Conservation (phyloP, 1,140 invertebrate genomes). For the Campoletis sonorensis region DNA sequence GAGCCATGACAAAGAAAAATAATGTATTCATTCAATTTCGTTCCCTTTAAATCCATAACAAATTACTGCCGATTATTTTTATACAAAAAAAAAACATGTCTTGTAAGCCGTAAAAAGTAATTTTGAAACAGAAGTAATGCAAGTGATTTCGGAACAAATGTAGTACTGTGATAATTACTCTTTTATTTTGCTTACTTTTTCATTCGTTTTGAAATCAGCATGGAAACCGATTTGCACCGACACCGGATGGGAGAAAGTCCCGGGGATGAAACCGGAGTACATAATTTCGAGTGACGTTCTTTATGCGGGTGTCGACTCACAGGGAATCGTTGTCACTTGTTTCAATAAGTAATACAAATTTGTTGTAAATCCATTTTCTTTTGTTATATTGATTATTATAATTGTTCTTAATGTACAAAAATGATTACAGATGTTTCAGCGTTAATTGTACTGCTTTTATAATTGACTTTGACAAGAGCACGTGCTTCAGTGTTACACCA, state of each 20-base stretch:
- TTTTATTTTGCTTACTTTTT: neutral
- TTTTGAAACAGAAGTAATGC: neutral
- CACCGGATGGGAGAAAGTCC: slow-evolving; percentile 68
- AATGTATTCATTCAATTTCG: too few relatives aligned
- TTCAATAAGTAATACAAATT: slow-evolving; percentile 63
- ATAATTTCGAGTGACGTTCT: slow-evolving; percentile 53
- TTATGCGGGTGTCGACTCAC: slow-evolving; percentile 60
- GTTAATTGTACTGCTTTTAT: slow-evolving; percentile 68
- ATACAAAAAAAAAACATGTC: too few relatives aligned
- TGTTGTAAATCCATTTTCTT: neutral
- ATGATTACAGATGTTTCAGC: slow-evolving; percentile 61
- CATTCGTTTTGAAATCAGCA: slow-evolving; percentile 51
- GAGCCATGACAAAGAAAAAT: too few relatives aligned
- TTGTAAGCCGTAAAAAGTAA: neutral
- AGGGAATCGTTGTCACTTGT: slow-evolving; percentile 65
- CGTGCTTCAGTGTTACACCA: slow-evolving; percentile 65
- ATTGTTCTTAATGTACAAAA: slow-evolving; percentile 32
- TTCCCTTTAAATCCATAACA: too few relatives aligned
- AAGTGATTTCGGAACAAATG: neutral
- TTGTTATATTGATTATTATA: slow-evolving; percentile 4
- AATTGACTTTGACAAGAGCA: slow-evolving; percentile 65
- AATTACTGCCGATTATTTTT: too few relatives aligned
- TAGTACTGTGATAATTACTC: slow-evolving; percentile 23
- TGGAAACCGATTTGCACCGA: slow-evolving; percentile 53
- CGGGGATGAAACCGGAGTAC: slow-evolving; percentile 65